Evolutionary conservation across 2,113 vertebrate genomes (phyloP), one percentile per base, ranked within the genome.

Genomic region (Misgurnus mizolepis): DNA sequence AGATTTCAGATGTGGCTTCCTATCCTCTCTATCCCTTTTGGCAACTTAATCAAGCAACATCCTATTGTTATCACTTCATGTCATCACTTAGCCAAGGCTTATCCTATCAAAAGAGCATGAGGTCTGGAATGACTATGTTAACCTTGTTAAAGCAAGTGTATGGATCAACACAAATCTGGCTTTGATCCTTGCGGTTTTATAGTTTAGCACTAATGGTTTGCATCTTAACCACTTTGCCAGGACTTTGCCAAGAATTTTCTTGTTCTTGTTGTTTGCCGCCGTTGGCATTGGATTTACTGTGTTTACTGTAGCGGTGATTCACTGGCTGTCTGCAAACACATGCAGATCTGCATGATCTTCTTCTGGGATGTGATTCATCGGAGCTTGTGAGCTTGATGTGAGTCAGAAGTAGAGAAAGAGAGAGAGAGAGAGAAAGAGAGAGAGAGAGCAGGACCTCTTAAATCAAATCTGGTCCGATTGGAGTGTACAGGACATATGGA

Each of bases 401-500:
- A n/a, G 41, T 34, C 45, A 70, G 34, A 14, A 78, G 65, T 34
- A 34, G 27, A 34, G 27, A 34, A 3, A 34, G 3, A 34, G 27
- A 34, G 3, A 34, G 27, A 3, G 27, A 27, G 27, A 27, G 27
- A 27, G 27, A 78, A 73, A 61, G 70, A 79, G 69, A 66, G 41
- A 47, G 67, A n/a, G 65, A 22, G 39, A 61, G 56, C 9, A 82
- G 74, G 82, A 80, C 79, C 55, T 78, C 79, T 88, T 83, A 83
- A 43, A 60, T 15, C 14, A 6, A 27, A 68, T 49, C 69, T 64
- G 40, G 67, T 78, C 12, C 14, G 11, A 86, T 82, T 73, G 70
- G 73, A 84, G 56, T 70, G 45, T 82, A 86, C 74, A 82, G 82
- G 56, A 70, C 69, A 43, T 76, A 74, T 60, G 70, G 85, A 73